Conservation (phyloP, 1,140 invertebrate genomes). For the Hirudo medicinalis region DNA sequence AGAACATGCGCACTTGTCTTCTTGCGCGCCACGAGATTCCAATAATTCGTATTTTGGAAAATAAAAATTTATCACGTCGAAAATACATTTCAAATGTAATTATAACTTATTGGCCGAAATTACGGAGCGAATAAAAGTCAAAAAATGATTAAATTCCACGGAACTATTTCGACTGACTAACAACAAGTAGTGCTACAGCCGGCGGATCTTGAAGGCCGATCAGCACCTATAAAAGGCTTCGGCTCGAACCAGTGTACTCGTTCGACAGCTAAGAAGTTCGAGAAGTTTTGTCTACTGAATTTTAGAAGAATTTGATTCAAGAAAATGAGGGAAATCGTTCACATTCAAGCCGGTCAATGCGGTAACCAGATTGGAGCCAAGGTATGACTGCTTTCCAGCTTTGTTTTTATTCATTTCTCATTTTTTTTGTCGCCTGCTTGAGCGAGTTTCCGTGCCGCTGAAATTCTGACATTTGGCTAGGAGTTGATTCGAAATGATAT, state of each 20-base stretch:
- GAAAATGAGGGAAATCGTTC: constrained; percentile 24
- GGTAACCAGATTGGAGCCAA: constrained; percentile 22
- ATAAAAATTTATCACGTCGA: too few relatives aligned
- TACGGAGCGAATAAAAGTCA: neutral
- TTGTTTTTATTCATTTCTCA: neutral
- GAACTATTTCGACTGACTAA: neutral
- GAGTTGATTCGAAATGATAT: neutral
- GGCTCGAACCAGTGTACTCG: neutral
- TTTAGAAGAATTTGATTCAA: neutral
- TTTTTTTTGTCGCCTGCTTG: neutral
- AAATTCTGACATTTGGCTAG: neutral
- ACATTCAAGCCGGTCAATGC: constrained; percentile 20
- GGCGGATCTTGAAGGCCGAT: neutral
- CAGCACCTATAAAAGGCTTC: neutral
- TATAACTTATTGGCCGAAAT: too few relatives aligned
- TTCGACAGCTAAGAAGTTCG: neutral
- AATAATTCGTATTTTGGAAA: too few relatives aligned
- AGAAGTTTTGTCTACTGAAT: too few relatives aligned
- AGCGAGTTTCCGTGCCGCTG: neutral
- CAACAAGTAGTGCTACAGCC: neutral
- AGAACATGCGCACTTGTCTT: too few relatives aligned
- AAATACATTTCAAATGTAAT: too few relatives aligned
- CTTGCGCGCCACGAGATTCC: too few relatives aligned
- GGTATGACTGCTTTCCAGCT: neutral
- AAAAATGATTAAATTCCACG: neutral